Conservation (phyloP, 2,113 vertebrate genomes). For the Menidia beryllina region DNA sequence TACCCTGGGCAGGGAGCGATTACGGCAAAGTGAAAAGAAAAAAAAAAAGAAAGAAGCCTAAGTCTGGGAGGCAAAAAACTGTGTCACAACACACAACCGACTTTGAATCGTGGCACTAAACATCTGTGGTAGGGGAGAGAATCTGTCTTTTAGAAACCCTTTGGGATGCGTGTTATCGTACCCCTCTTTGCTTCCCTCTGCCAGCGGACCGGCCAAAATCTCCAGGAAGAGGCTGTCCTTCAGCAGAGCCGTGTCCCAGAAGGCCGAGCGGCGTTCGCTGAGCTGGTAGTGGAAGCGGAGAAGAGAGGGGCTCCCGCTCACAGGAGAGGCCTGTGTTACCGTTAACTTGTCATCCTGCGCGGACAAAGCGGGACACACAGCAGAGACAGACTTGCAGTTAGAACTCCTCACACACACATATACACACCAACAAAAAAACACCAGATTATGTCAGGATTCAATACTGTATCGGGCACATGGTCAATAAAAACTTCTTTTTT, state of each 20-base stretch:
- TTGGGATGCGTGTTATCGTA: slow-evolving; percentile 78
- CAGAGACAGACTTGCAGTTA: no score
- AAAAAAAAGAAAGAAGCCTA: neutral
- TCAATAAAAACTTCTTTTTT: neutral
- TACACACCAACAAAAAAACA: no score
- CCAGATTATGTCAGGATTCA: no score
- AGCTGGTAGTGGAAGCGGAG: slow-evolving; percentile 95
- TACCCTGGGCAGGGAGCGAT: slow-evolving; percentile 34
- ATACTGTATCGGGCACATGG: neutral
- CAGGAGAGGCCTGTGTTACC: slow-evolving; percentile 89
- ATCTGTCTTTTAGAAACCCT: neutral
- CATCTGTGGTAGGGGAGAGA: no score
- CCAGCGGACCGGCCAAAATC: slow-evolving; percentile 90
- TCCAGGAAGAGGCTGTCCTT: slow-evolving; percentile 94
- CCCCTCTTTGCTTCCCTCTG: slow-evolving; percentile 97
- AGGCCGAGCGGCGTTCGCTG: slow-evolving; percentile 89
- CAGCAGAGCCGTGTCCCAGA: slow-evolving; percentile 91
- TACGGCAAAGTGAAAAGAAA: slow-evolving; percentile 1
- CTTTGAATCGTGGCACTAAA: no score
- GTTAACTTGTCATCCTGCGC: slow-evolving; percentile 92
- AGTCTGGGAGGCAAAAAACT: no score
- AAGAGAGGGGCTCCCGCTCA: slow-evolving; percentile 85
- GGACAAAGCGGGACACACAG: no score
- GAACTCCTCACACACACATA: no score
- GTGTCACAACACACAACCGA: no score